A percentile compares a stretch with the other conserved stretches of the same genome.
phyloP scores from a whole-genome alignment of 1,140 invertebrate genomes.

The Neomicropteryx cornuta region DNA sequence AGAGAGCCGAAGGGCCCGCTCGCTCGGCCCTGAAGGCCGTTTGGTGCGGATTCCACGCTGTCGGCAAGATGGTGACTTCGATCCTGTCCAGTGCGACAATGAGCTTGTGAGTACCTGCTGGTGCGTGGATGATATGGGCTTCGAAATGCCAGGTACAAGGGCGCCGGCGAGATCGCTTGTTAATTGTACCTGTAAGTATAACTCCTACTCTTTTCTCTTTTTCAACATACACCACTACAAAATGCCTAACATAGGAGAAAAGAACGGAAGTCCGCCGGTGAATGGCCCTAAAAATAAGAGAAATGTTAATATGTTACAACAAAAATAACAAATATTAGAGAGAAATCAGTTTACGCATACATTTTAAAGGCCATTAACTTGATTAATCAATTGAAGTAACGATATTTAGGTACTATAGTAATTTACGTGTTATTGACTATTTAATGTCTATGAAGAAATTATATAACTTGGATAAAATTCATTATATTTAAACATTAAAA shows the following conservation, averaged over 20 bases:
- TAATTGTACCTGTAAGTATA: constrained; percentile 53
- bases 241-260: not conserved
- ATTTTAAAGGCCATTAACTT: no score
- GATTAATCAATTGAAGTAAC: no score
- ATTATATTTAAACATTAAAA: no score
- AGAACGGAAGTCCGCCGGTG: not conserved
- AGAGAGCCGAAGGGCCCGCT: constrained; percentile 48
- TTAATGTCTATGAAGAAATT: no score
- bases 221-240: not conserved
- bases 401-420: no score
- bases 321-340: constrained; percentile 1
- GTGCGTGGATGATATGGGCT: constrained; percentile 70
- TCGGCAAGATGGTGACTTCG: constrained; percentile 59
- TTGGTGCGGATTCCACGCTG: constrained; percentile 56
- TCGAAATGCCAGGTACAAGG: constrained; percentile 64
- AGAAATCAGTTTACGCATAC: no score
- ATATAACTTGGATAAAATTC: no score
- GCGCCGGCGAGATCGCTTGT: constrained; percentile 49
- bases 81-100: constrained; percentile 62
- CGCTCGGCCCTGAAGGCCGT: constrained; percentile 37
- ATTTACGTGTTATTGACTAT: no score
- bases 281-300: constrained; percentile 1
- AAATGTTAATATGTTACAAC: constrained; percentile 1
- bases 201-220: no score
- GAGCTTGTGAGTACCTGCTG: constrained; percentile 58